Conservation (phyloP, 2,113 vertebrate genomes). For the Copsychus sechellarum region DNA sequence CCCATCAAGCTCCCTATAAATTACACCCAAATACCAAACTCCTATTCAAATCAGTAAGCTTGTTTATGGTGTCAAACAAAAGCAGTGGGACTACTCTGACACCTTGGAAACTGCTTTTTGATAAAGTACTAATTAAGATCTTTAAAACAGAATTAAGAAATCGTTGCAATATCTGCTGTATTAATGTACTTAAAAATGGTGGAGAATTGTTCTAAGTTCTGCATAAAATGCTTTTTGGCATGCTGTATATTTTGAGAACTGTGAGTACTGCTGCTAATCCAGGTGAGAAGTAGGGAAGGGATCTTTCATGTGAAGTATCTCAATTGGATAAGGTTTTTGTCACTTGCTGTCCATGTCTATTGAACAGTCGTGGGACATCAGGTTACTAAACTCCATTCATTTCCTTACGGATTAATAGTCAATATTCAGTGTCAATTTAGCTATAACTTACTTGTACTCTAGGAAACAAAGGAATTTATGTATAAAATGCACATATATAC, state of each 20-base stretch:
- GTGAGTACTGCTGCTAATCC: background rate
- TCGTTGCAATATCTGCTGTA: background rate
- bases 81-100: background rate
- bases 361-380: background rate
- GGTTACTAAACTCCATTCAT: background rate
- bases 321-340: background rate
- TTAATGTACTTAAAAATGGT: background rate
- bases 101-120: background rate
- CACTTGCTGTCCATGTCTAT: background rate
- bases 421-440: background rate
- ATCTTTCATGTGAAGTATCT: background rate
- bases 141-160: background rate
- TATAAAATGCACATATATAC: background rate
- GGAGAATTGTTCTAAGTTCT: background rate
- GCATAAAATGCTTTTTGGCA: background rate
- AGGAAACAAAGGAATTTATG: background rate
- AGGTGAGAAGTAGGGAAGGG: background rate
- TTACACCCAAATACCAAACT: slow-evolving; percentile 19
- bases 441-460: background rate
- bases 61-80: slow-evolving; percentile 6
- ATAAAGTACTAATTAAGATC: background rate
- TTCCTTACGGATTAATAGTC: background rate
- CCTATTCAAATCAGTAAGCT: background rate
- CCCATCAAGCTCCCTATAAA: background rate
- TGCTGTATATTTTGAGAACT: background rate